A percentile compares a stretch with the other conserved stretches of the same genome.
These are phyloP conservation scores for Pseudotriccus pelzelni DNA, from an alignment of 2,797 vertebrate species.

Conservation along the genomic window DNA sequence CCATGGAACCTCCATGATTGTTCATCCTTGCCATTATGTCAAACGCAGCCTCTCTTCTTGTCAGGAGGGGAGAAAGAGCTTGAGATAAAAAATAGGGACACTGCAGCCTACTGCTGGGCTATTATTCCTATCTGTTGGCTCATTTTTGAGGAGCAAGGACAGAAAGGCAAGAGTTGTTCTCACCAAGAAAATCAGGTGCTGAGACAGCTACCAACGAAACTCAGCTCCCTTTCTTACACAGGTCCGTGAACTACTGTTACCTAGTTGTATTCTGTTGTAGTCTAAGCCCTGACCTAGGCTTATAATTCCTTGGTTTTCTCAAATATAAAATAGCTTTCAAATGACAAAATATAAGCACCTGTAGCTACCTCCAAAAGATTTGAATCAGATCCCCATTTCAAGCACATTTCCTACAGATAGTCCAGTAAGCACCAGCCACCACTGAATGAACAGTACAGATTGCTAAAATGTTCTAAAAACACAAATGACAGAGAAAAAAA, in stretches of 20 bases:
- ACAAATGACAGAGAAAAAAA: neutral
- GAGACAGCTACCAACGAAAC: neutral
- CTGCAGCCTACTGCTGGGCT: neutral
- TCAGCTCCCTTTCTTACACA: neutral
- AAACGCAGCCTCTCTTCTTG: neutral
- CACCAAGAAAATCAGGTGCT: neutral
- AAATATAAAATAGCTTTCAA: neutral
- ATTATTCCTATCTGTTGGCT: neutral
- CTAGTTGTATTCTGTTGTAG: neutral
- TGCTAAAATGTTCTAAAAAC: neutral
- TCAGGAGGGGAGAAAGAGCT: neutral
- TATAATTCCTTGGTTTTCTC: neutral
- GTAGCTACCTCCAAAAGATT: neutral
- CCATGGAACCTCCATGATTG: neutral
- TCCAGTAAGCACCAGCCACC: neutral
- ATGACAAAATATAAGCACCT: neutral
- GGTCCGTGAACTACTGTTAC: neutral
- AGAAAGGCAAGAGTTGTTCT: neutral
- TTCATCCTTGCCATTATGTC: neutral
- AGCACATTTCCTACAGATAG: neutral
- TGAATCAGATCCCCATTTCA: neutral
- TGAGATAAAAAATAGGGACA: neutral
- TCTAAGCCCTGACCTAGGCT: neutral
- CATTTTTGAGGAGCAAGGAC: neutral
- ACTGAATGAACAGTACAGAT: neutral